Conservation (phyloP, 2,888 invertebrate species). For the Microplitis deprimator region DNA sequence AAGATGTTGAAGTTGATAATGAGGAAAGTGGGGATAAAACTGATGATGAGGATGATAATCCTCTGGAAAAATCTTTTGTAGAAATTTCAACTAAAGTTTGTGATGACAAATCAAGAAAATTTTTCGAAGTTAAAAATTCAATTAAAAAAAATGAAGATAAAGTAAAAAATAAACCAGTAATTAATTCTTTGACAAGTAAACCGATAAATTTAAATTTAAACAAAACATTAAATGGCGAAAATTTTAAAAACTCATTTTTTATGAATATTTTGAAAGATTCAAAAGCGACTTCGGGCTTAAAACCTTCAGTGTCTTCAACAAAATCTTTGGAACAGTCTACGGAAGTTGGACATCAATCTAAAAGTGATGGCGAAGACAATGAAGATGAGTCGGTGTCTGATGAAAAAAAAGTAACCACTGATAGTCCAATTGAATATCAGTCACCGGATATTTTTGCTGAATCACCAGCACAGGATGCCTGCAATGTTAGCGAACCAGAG, state of each 20-base stretch:
- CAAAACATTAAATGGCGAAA: constrained; percentile 52
- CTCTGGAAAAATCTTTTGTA: not conserved
- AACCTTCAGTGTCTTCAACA: not conserved
- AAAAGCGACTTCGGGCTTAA: constrained; percentile 20
- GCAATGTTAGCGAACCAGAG: not conserved
- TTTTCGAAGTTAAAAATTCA: not conserved
- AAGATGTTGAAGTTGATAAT: constrained; percentile 3
- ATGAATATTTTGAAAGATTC: constrained; percentile 61
- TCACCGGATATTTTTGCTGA: constrained; percentile 9
- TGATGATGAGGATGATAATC: not conserved
- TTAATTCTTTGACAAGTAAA: constrained; percentile 19
- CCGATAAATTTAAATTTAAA: constrained; percentile 36
- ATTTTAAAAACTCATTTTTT: constrained; percentile 65
- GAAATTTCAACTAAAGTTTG: too few relatives aligned
- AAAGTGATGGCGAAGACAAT: not conserved
- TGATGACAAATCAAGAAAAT: too few relatives aligned
- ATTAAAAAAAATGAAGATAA: constrained; percentile 57
- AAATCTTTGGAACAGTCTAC: constrained; percentile 9
- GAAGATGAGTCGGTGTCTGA: not conserved
- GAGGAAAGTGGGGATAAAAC: not conserved
- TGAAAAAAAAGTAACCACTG: constrained; percentile 11
- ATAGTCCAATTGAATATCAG: not conserved
- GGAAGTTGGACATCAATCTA: not conserved
- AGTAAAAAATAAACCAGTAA: constrained; percentile 23
- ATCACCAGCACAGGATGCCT: not conserved